Evolutionary conservation across 1,140 invertebrate genomes (phyloP).

Genomic region (Leptonema lineaticorne): DNA sequence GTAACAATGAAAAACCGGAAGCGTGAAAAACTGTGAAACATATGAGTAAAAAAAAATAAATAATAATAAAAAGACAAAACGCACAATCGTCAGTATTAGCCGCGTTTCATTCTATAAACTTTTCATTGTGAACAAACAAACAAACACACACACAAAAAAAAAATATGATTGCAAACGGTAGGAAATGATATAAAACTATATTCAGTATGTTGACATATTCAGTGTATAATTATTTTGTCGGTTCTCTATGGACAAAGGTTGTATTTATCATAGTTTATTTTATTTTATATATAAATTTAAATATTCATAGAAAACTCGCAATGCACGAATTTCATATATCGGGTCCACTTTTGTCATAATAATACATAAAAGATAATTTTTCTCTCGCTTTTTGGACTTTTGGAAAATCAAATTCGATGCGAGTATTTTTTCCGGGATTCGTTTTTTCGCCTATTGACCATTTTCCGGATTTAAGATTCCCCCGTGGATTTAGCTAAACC

Average conservation of each 20-base stretch:
- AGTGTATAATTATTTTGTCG: neutral
- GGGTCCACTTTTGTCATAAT: no score
- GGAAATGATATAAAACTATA: conserved; percentile 2
- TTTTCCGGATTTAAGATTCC: conserved; percentile 1
- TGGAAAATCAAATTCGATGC: no score
- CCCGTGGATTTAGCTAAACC: neutral
- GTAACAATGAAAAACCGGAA: neutral
- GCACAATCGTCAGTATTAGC: neutral
- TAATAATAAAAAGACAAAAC: neutral
- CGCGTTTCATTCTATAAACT: neutral
- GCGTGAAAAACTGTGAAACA: neutral
- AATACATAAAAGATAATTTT: no score
- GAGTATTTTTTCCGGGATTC: no score
- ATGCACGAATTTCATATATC: no score
- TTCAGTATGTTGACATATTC: neutral
- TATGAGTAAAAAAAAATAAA: no score
- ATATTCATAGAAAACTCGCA: neutral
- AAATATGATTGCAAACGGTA: neutral
- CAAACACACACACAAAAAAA: no score
- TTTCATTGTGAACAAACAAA: neutral
- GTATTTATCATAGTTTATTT: no score
- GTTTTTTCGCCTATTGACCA: neutral
- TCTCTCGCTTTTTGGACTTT: no score
- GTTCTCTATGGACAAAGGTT: neutral
- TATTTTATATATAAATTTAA: neutral